Conservation (phyloP, 1,140 invertebrate genomes). For the Drosophila obscura region DNA sequence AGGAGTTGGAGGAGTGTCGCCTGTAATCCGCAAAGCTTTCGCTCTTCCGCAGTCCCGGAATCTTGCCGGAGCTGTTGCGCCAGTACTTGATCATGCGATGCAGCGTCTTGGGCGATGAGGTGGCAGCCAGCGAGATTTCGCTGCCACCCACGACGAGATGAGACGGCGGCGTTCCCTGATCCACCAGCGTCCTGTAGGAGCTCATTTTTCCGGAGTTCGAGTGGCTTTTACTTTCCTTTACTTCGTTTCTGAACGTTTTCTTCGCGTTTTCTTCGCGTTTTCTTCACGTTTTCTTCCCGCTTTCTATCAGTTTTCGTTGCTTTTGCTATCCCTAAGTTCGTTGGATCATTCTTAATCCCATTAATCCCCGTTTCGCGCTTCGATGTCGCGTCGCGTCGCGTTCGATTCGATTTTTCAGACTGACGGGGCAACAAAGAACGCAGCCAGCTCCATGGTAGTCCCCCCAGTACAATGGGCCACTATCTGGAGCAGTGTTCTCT, state of each 20-base stretch:
- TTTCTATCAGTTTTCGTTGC: neutral
- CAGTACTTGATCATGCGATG: conserved; percentile 78
- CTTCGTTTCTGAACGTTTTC: neutral
- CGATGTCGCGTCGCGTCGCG: conserved; percentile 23
- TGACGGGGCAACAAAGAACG: conserved; percentile 38
- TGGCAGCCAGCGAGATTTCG: conserved; percentile 19
- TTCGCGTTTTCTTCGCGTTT: too few species aligned
- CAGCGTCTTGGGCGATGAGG: conserved; percentile 55
- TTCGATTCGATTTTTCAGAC: conserved; percentile 40
- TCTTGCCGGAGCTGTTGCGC: conserved; percentile 71
- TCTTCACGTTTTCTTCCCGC: neutral
- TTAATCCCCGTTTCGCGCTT: conserved; percentile 1
- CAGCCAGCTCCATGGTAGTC: neutral
- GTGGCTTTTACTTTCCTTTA: too few species aligned
- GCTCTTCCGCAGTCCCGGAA: conserved; percentile 69
- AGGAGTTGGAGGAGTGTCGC: conserved; percentile 40
- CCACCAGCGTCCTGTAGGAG: conserved; percentile 63
- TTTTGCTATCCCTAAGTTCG: neutral
- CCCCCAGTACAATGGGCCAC: conserved; percentile 32
- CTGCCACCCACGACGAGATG: conserved; percentile 2
- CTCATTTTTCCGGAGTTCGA: conserved; percentile 36
- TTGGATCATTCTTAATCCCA: neutral
- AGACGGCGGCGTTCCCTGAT: conserved; percentile 28
- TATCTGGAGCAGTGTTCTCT: conserved; percentile 41
- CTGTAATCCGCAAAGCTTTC: conserved; percentile 76